Base-by-base conservation (phyloP, 2,113 vertebrate species). In the Phalacrocorax aristotelis region DNA sequence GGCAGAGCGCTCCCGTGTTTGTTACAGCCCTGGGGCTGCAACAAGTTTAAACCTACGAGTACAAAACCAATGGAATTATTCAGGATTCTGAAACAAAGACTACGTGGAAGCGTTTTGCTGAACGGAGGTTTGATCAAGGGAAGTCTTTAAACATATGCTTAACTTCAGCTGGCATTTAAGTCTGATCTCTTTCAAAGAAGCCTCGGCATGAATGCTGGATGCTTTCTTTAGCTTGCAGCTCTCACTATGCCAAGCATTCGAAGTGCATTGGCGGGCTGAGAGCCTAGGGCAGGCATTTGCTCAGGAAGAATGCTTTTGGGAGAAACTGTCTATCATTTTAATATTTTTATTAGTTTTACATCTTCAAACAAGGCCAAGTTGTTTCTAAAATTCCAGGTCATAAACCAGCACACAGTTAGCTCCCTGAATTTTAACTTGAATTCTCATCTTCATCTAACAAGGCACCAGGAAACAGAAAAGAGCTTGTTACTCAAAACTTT, bases 381-480 rank as follows among this genome's bases (percentile, higher is more conserved):
- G 38, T 61, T 94, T 74, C 64, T 77, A 68, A 84, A 87, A 84
- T 68, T 83, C 77, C 44, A 57, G 44, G 32, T 48, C 57, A 60
- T 32, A 80, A 91, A 58, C 15, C n/a, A 86, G 21, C 26, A 79
- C 3, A 9, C 7, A 61, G 38, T 58, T n/a, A 94, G 21, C 52
- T 83, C 62, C 40, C 55, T 62, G 54, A 54, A 86, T 87, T 91
- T 92, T 80, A 88, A 60, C 49, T 74, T 15, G 0, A 64, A 76
- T 94, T 88, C 60, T 78, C 66, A 85, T 90, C 65, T 86, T 80
- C 62, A 51, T 57, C 60, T 36, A 89, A 77, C 23, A 72, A 60
- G 71, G 95, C 36, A n/a, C 27, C 68, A 78, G 52, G 75, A 93
- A 95, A 96, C 85, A 96, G 81, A 93, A 89, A 65, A 95, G 30